A percentile compares a stretch with the other conserved stretches of the same genome.
Evolutionary conservation across 2,797 vertebrate genomes (phyloP).

Genomic region (Pipistrellus kuhlii): DNA sequence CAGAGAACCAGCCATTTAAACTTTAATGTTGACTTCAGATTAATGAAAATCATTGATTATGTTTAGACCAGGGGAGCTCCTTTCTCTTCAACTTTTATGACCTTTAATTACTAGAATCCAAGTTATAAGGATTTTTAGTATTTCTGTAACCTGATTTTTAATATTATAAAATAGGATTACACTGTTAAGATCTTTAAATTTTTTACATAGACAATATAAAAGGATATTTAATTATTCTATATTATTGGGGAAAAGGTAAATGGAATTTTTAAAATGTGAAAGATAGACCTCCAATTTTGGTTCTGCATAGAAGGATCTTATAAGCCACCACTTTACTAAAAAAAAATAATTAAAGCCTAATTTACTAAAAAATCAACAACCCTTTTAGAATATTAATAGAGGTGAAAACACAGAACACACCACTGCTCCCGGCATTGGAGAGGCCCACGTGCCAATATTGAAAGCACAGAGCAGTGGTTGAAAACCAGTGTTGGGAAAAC

Average conservation of each 20-base stretch:
- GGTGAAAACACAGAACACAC: neutral
- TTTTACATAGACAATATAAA: neutral
- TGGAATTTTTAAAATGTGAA: neutral
- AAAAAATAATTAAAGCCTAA: neutral
- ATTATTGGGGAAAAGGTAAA: neutral
- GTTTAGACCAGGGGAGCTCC: neutral
- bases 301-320: neutral
- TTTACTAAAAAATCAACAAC: slow-evolving; percentile 3
- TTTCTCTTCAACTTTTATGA: neutral
- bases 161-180: neutral
- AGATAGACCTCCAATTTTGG: neutral
- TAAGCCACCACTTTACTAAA: neutral
- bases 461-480: neutral
- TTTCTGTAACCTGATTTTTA: neutral
- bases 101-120: neutral
- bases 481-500: neutral
- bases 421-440: neutral
- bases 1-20: neutral
- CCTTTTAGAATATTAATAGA: neutral
- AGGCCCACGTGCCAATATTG: neutral
- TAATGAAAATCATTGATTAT: neutral
- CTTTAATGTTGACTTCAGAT: neutral
- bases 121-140: neutral
- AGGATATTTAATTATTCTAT: slow-evolving; percentile 2
- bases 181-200: neutral